Conservation (phyloP, 1,140 invertebrate species). For the Halesus radiatus region DNA sequence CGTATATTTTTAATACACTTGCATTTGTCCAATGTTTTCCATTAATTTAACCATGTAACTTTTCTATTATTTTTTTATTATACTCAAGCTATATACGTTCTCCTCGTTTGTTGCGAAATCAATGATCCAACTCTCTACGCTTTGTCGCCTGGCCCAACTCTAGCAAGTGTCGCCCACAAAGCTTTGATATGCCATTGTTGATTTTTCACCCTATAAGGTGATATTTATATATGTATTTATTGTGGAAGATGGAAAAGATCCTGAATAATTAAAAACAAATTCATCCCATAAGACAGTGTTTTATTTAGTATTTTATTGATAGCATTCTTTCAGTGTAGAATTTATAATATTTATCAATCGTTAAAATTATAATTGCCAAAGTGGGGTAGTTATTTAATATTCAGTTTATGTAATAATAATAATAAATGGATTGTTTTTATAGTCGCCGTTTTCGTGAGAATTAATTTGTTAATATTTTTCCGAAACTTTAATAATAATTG, state of each 20-base stretch:
- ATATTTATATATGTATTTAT: constrained; percentile 50
- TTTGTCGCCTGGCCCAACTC: background rate
- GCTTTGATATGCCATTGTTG: background rate
- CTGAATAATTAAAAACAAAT: constrained; percentile 38
- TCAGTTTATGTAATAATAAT: too few species aligned
- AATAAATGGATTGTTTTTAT: too few species aligned
- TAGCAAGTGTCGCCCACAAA: constrained; percentile 17
- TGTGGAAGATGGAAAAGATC: constrained; percentile 52
- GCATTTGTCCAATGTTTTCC: constrained; percentile 37
- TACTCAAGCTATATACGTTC: constrained; percentile 7
- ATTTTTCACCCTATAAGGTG: constrained; percentile 33
- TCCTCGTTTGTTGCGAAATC: constrained; percentile 30
- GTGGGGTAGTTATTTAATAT: too few species aligned
- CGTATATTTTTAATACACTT: constrained; percentile 22
- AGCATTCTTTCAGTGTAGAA: too few species aligned
- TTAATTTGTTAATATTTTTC: too few species aligned
- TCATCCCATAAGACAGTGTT: constrained; percentile 15
- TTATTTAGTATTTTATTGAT: background rate
- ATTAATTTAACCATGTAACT: constrained; percentile 37
- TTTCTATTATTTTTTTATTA: constrained; percentile 40
- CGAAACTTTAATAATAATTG: too few species aligned
- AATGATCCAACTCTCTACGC: constrained; percentile 8
- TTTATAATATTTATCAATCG: too few species aligned
- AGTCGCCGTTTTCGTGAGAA: too few species aligned
- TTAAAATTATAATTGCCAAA: too few species aligned